Percentiles rank a stretch among this genome's conserved stretches.
Conservation (phyloP, 37 sponge, comb jelly and placozoan genomes). For the Agelas oroides region DNA sequence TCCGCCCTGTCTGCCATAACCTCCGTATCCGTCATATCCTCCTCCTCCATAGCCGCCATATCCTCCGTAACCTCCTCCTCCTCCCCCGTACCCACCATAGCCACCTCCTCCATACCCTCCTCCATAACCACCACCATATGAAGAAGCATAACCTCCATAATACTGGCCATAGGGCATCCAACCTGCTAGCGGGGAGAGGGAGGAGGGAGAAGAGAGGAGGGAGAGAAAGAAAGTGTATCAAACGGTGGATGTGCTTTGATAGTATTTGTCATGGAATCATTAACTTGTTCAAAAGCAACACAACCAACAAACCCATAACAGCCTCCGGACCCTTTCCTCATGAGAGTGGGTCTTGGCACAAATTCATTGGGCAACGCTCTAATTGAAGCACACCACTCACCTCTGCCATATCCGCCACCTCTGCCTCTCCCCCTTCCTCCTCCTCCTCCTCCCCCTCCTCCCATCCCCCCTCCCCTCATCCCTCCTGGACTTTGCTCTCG, state of each 20-base stretch:
- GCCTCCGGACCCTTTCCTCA: no score
- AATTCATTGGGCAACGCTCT: no score
- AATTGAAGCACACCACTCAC: no score
- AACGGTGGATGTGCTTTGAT: no score
- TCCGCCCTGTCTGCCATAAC: neutral
- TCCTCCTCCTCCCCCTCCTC: constrained; percentile 19
- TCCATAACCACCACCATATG: constrained; percentile 11
- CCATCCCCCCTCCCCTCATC: constrained; percentile 15
- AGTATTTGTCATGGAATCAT: no score
- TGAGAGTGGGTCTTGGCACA: no score
- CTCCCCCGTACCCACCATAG: neutral
- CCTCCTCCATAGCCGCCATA: constrained; percentile 10
- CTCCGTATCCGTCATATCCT: constrained; percentile 19
- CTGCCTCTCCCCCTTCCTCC: constrained; percentile 17
- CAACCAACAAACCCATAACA: no score
- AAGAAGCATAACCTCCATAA: neutral
- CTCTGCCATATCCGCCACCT: constrained; percentile 10
- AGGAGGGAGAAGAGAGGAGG: neutral
- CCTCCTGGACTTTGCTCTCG: constrained; percentile 46
- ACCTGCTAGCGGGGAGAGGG: neutral
- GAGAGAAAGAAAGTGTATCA: neutral
- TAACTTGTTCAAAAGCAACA: no score
- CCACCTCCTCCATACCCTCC: neutral
- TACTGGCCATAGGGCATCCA: constrained; percentile 23
- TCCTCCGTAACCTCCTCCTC: neutral